These are phyloP conservation scores for Antennarius maculatus DNA, from an alignment of 2,797 vertebrate genomes.

Conservation along the genomic window DNA sequence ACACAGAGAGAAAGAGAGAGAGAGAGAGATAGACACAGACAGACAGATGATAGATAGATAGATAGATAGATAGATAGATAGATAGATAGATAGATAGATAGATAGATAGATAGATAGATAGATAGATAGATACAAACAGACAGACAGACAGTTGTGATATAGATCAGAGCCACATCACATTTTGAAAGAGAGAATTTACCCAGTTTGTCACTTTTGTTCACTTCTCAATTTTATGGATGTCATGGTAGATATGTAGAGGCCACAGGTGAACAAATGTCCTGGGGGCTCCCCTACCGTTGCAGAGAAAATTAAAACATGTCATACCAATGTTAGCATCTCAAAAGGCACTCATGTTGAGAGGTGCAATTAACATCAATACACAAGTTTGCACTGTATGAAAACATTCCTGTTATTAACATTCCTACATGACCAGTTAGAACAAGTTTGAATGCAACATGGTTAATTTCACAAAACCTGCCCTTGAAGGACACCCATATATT, in stretches of 20 bases:
- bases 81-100: too few species aligned
- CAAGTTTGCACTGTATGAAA: conserved; percentile 25
- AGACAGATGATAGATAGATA: too few species aligned
- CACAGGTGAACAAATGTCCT: conserved; percentile 45
- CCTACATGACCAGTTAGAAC: conserved; percentile 36
- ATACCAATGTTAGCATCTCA: conserved; percentile 39
- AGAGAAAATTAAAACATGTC: conserved; percentile 66
- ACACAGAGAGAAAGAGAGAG: too few species aligned
- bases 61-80: too few species aligned
- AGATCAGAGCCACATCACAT: too few species aligned
- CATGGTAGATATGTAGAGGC: conserved; percentile 46
- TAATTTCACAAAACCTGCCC: background rate
- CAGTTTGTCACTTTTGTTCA: conserved; percentile 49
- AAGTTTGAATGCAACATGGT: conserved; percentile 5
- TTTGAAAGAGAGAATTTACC: conserved; percentile 14
- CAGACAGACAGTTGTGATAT: too few species aligned
- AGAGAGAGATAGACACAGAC: too few species aligned
- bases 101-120: too few species aligned
- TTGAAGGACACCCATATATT: conserved; percentile 1
- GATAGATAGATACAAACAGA: too few species aligned
- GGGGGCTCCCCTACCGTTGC: conserved; percentile 30
- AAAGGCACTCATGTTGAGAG: conserved; percentile 48
- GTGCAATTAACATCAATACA: conserved; percentile 38
- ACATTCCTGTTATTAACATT: conserved; percentile 22
- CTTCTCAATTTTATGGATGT: conserved; percentile 62